Conservation (phyloP, 2,888 invertebrate genomes). For the Athrips mouffetella region DNA sequence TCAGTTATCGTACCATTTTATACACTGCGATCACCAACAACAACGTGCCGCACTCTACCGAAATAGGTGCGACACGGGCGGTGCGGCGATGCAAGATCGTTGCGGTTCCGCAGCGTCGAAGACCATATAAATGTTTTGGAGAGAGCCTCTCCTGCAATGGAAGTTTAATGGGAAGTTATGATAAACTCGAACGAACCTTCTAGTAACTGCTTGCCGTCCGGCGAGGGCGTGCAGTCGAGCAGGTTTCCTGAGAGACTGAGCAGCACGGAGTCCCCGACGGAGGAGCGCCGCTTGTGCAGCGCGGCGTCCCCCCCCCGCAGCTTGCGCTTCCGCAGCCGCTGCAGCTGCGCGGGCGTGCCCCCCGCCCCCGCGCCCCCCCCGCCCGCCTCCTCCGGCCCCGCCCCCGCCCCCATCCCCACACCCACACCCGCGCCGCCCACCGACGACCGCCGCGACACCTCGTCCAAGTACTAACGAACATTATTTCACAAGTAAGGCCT, state of each 20-base stretch:
- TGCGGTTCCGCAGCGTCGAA: no score
- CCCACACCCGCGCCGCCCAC: slow-evolving; percentile 47
- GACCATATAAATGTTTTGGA: no score
- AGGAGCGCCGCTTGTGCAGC: slow-evolving; percentile 88
- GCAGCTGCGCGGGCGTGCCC: slow-evolving; percentile 61
- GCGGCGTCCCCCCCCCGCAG: slow-evolving; percentile 78
- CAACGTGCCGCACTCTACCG: no score
- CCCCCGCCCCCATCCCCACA: slow-evolving; percentile 29
- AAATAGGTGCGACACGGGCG: no score
- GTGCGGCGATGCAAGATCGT: no score
- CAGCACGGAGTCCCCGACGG: slow-evolving; percentile 90
- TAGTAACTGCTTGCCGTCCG: slow-evolving; percentile 81
- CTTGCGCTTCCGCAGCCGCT: slow-evolving; percentile 88
- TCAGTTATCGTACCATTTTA: no score
- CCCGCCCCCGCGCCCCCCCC: slow-evolving; percentile 30
- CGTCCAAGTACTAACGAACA: slow-evolving; percentile 58
- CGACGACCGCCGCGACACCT: slow-evolving; percentile 71
- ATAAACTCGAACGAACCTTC: slow-evolving; percentile 64
- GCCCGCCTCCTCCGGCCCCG: slow-evolving; percentile 28
- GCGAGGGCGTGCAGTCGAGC: slow-evolving; percentile 91
- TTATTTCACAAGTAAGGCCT: no score
- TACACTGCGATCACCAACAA: no score
- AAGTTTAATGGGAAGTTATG: no score
- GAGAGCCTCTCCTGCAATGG: no score
- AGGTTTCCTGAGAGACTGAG: slow-evolving; percentile 92